phyloP scores from a whole-genome alignment of 2,888 invertebrate genomes.

The Eristalinus aeneus region DNA sequence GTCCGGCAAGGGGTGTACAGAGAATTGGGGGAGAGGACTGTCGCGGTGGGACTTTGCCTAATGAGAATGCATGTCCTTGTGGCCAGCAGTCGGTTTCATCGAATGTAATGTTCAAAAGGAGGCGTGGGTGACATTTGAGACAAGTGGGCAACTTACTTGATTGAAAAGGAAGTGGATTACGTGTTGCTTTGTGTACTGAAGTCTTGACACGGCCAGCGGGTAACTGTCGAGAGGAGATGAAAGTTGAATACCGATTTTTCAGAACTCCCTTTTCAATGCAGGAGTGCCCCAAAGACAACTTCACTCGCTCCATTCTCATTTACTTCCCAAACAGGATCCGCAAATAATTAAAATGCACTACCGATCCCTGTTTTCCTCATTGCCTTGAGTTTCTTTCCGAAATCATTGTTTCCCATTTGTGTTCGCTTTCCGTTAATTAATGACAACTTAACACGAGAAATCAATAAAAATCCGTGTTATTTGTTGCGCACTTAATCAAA shows the following conservation, averaged over 20 bases:
- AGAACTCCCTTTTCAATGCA: too few relatives aligned
- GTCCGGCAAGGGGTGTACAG: too few relatives aligned
- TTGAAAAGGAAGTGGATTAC: not conserved
- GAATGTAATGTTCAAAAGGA: conserved; percentile 1
- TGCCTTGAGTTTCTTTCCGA: not conserved
- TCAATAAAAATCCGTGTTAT: conserved; percentile 41
- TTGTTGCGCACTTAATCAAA: conserved; percentile 32
- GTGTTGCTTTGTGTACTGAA: not conserved
- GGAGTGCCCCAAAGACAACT: too few relatives aligned
- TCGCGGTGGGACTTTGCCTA: conserved; percentile 9
- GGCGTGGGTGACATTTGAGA: not conserved
- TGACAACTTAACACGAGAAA: conserved; percentile 25
- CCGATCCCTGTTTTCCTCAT: too few relatives aligned
- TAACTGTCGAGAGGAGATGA: too few relatives aligned
- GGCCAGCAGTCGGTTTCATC: not conserved
- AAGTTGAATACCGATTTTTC: too few relatives aligned
- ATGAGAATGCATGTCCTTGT: conserved; percentile 28
- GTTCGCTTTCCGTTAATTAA: not conserved
- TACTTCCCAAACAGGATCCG: too few relatives aligned
- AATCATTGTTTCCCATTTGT: not conserved
- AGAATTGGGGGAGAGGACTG: not conserved
- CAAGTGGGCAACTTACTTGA: not conserved
- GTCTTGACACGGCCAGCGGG: not conserved
- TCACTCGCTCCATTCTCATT: too few relatives aligned
- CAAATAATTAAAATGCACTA: too few relatives aligned